phyloP scores from a whole-genome alignment of 2,888 invertebrate species.

The Nowickia ferox region DNA sequence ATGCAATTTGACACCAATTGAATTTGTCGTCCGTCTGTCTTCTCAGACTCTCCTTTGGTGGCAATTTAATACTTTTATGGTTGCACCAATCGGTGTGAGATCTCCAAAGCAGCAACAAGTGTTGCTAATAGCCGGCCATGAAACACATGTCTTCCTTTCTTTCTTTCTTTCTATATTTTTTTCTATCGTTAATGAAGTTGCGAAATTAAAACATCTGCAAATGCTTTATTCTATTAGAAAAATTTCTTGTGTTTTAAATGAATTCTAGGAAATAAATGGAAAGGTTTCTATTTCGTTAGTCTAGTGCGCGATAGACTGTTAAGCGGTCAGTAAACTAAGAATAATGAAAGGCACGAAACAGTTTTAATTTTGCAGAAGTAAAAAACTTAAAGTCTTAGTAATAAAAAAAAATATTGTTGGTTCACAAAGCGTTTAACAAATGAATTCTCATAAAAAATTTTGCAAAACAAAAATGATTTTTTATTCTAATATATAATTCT shows the following conservation, averaged over 20 bases:
- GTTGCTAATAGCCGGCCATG: conserved; percentile 28
- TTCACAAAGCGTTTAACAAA: not conserved
- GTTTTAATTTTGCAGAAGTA: not conserved
- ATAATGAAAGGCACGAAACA: not conserved
- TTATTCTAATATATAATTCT: not conserved
- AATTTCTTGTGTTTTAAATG: not conserved
- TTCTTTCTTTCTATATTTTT: not conserved
- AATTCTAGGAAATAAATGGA: conserved; percentile 39
- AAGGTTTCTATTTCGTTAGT: conserved; percentile 1
- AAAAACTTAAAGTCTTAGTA: not conserved
- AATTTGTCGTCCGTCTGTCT: conserved; percentile 23
- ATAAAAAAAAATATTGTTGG: not conserved
- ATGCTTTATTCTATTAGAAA: conserved; percentile 2
- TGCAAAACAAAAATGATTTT: not conserved
- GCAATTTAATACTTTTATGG: conserved; percentile 61
- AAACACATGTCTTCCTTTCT: conserved; percentile 24
- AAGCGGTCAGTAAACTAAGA: not conserved
- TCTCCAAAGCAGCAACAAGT: conserved; percentile 55
- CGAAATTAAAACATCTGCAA: conserved; percentile 45
- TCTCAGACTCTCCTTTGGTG: conserved; percentile 30
- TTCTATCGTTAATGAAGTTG: conserved; percentile 1
- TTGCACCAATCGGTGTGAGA: conserved; percentile 58
- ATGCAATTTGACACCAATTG: conserved; percentile 60
- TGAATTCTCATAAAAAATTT: not conserved
- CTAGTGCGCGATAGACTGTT: not conserved